Evolutionary conservation across 92 coral and sea anemone genomes (phyloP), one percentile per base, ranked within the genome.

Genomic region (Metridium senile): DNA sequence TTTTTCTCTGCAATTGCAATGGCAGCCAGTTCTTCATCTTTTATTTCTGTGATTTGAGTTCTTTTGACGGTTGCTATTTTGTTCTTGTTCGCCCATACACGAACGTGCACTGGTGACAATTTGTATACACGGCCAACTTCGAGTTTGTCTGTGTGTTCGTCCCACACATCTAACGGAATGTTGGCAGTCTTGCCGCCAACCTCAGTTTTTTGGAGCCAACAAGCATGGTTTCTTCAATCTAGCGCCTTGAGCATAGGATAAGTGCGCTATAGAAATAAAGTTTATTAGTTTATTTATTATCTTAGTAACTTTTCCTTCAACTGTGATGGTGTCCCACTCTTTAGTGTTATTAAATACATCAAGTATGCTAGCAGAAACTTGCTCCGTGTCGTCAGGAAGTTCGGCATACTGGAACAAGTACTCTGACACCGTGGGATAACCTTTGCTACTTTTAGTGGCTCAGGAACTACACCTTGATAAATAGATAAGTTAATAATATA

Each of bases 271-370:
- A n/a, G n/a, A n/a, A n/a, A n/a, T n/a, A n/a, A n/a, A n/a, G n/a
- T n/a, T n/a, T n/a, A n/a, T n/a, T n/a, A n/a, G n/a, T n/a, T n/a
- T n/a, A n/a, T n/a, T n/a, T n/a, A n/a, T n/a, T n/a, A 65, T 1
- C 22, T 78, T 83, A 64, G 78, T 75, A 27, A 88, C 70, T 62
- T 88, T 85, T 62, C 75, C 85, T 76, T 68, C 66, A 53, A 85
- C 58, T 63, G 83, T 46, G 26, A 83, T 77, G 62, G 66, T 84
- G 88, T 84, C 88, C 88, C 80, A 77, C 30, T 86, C 83, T 70
- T 86, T 86, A 35, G 39, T 26, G 69, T 43, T 27, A 45, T 82
- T 82, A 46, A 65, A 56, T 33, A 66, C 68, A 54, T 77, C 71
- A 78, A 80, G n/a, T n/a, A n/a, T n/a, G n/a, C n/a, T n/a, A n/a